Conservation (phyloP, 2,888 invertebrate species). For the Lasioglossum marginatum region DNA sequence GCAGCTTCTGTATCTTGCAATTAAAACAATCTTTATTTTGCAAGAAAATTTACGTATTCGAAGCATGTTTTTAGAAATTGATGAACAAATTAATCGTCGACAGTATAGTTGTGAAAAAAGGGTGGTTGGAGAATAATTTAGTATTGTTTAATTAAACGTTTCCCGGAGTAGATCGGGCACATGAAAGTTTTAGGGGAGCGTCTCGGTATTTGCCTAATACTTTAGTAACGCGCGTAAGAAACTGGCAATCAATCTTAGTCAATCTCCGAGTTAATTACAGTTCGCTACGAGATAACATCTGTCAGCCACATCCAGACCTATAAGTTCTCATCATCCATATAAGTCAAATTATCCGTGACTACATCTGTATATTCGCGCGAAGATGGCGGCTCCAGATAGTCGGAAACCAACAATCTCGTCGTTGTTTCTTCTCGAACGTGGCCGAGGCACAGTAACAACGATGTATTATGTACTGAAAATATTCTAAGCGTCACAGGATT, state of each 20-base stretch:
- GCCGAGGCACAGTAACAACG: not conserved
- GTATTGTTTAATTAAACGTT: not conserved
- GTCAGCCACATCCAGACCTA: conserved; percentile 15
- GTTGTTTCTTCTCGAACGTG: not conserved
- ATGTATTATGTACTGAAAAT: not conserved
- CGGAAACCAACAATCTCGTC: not conserved
- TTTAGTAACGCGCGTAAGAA: not conserved
- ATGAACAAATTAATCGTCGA: not conserved
- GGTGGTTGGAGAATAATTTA: not conserved
- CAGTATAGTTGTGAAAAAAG: not conserved
- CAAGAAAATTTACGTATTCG: too few species aligned
- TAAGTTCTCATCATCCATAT: conserved; percentile 26
- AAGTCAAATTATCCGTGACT: conserved; percentile 18
- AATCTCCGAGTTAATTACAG: conserved; percentile 25
- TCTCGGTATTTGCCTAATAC: conserved; percentile 2
- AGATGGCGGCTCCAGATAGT: not conserved
- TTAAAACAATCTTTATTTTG: not conserved
- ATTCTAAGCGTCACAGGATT: not conserved
- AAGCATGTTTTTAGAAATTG: not conserved
- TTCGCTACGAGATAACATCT: conserved; percentile 17
- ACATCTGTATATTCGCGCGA: conserved; percentile 2
- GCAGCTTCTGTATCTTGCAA: too few species aligned
- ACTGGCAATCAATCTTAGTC: conserved; percentile 20
- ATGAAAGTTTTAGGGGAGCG: not conserved
- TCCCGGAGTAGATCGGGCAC: not conserved